These are phyloP conservation scores for Tachysurus fulvidraco DNA, from an alignment of 2,113 vertebrate species.

Conservation along the genomic window DNA sequence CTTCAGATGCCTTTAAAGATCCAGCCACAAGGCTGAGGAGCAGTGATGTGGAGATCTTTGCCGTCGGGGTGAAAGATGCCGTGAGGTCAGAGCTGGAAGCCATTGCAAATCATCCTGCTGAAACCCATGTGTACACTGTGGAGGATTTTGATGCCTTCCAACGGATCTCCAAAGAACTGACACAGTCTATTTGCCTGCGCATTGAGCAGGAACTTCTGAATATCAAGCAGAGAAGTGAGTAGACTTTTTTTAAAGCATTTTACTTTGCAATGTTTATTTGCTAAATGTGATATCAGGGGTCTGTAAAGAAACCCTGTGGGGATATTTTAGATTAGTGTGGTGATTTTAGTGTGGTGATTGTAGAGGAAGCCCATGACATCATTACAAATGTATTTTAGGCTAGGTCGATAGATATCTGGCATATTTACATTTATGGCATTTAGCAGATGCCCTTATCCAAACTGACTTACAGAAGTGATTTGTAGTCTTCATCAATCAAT, in stretches of 20 bases:
- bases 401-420: neutral
- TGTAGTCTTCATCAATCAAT: neutral
- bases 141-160: slow-evolving; percentile 98
- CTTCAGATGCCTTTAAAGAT: slow-evolving; percentile 92
- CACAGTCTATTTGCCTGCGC: slow-evolving; percentile 92
- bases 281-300: neutral
- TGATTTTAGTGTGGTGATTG: neutral
- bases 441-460: neutral
- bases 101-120: slow-evolving; percentile 85
- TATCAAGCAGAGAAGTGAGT: slow-evolving; percentile 88
- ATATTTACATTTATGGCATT: neutral
- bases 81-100: slow-evolving; percentile 92
- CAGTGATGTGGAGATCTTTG: slow-evolving; percentile 93
- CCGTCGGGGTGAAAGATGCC: slow-evolving; percentile 96
- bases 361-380: neutral
- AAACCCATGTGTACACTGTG: slow-evolving; percentile 95
- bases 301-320: neutral
- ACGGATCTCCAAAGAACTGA: slow-evolving; percentile 94
- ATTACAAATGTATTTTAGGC: neutral
- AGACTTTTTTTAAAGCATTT: neutral
- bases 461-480: neutral
- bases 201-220: slow-evolving; percentile 90
- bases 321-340: neutral
- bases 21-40: slow-evolving; percentile 85
- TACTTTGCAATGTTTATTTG: neutral